Conservation (phyloP, 2,797 vertebrate species). For the Hydrocynus forskahlii region DNA sequence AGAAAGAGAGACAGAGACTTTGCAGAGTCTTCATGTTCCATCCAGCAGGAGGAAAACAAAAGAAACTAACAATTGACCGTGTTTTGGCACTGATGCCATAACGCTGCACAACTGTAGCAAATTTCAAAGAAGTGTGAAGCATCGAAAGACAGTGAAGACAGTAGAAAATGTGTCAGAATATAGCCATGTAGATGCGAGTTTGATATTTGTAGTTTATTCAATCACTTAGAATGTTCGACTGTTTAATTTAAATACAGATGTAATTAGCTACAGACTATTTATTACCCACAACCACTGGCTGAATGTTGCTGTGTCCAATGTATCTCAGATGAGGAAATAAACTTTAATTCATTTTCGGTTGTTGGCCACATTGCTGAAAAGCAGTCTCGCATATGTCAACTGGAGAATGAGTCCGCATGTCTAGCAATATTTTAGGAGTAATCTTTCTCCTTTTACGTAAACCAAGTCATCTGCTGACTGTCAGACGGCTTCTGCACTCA, state of each 20-base stretch:
- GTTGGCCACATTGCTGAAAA: neutral
- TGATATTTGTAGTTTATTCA: slow-evolving; percentile 11
- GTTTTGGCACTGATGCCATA: slow-evolving; percentile 12
- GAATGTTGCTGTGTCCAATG: slow-evolving; percentile 65
- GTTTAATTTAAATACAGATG: slow-evolving; percentile 57
- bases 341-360: slow-evolving; percentile 63
- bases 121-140: slow-evolving; percentile 1
- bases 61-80: slow-evolving; percentile 17
- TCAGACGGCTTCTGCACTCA: neutral
- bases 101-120: slow-evolving; percentile 10
- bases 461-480: neutral
- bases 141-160: slow-evolving; percentile 26
- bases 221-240: slow-evolving; percentile 34
- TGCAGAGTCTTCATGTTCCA: neutral
- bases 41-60: slow-evolving; percentile 1
- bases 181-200: slow-evolving; percentile 53
- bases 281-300: slow-evolving; percentile 69
- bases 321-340: slow-evolving; percentile 70
- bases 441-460: neutral
- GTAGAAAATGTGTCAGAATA: slow-evolving; percentile 58
- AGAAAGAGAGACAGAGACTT: slow-evolving; percentile 12
- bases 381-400: too few species aligned
- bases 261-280: slow-evolving; percentile 68
- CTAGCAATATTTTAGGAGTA: neutral
- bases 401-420: too few species aligned